Evolutionary conservation across 2,113 vertebrate species (phyloP).

Genomic region (Sclerurus mexicanus): DNA sequence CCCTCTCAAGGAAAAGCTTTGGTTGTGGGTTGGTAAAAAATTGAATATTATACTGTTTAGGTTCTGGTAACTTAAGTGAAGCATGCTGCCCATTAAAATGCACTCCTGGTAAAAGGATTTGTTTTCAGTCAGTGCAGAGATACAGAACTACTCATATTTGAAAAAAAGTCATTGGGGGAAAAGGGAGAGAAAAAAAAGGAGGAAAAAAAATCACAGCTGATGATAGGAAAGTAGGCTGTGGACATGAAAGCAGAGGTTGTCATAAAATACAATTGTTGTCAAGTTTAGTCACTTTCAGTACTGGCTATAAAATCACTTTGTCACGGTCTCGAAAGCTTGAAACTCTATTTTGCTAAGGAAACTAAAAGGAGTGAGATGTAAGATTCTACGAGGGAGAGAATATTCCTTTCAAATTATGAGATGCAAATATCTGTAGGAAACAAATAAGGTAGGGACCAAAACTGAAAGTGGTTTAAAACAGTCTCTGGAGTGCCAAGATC

Average conservation of each 20-base stretch:
- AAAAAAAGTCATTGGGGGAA: background rate
- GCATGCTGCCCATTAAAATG: conserved; percentile 60
- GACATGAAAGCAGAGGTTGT: conserved; percentile 75
- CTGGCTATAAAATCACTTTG: conserved; percentile 75
- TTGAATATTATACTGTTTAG: conserved; percentile 67
- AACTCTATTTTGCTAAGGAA: conserved; percentile 67
- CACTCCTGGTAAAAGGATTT: conserved; percentile 71
- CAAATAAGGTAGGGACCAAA: background rate
- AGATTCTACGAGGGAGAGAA: background rate
- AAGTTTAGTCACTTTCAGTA: conserved; percentile 75
- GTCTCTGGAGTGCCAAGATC: background rate
- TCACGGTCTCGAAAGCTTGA: conserved; percentile 70
- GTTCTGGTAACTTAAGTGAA: conserved; percentile 56
- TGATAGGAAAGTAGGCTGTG: conserved; percentile 61
- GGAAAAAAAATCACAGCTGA: background rate
- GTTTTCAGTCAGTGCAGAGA: conserved; percentile 58
- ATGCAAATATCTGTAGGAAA: background rate
- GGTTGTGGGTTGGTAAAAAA: conserved; percentile 65
- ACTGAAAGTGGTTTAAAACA: background rate
- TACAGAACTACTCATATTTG: conserved; percentile 53
- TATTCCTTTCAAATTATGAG: background rate
- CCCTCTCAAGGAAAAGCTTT: conserved; percentile 50
- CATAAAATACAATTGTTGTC: conserved; percentile 78
- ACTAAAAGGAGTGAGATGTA: conserved; percentile 12
- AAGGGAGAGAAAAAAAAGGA: background rate